Evolutionary conservation across 2,888 invertebrate genomes (phyloP).

Genomic region (Aplocera efformata): DNA sequence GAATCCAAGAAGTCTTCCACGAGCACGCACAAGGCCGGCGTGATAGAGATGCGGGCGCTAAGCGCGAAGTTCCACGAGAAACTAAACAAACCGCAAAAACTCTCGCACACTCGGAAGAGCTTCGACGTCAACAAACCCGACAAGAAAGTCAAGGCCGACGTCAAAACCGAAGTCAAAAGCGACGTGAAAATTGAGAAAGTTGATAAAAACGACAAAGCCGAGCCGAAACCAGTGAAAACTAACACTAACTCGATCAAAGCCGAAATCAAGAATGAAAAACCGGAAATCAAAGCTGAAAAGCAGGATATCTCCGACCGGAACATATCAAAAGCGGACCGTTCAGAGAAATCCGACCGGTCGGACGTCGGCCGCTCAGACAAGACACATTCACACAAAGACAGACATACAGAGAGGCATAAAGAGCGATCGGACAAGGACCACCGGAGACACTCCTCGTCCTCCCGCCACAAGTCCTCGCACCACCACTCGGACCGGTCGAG

Average conservation of each 20-base stretch:
- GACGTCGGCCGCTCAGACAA: conserved; percentile 36
- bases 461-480: conserved; percentile 52
- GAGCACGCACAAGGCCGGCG: conserved; percentile 64
- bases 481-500: conserved; percentile 46
- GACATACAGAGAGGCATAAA: conserved; percentile 11
- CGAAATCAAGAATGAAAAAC: conserved; percentile 18
- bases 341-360: conserved; percentile 31
- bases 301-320: conserved; percentile 22
- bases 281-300: conserved; percentile 25
- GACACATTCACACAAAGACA: conserved; percentile 40
- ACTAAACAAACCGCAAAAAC: conserved; percentile 50
- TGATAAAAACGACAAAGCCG: conserved; percentile 9
- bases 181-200: conserved; percentile 1
- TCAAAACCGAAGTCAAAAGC: conserved; percentile 20
- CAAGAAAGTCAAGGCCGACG: conserved; percentile 45
- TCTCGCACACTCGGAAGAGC: conserved; percentile 56
- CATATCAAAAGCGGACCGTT: conserved; percentile 22
- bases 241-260: conserved; percentile 24
- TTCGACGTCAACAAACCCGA: conserved; percentile 48
- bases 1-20: conserved; percentile 54
- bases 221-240: conserved; percentile 18
- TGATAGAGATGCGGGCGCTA: conserved; percentile 74
- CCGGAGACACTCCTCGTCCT: conserved; percentile 58
- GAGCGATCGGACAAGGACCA: conserved; percentile 45
- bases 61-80: conserved; percentile 69